Base-by-base conservation (phyloP, 2,888 invertebrate species). In the Julus scanicus region DNA sequence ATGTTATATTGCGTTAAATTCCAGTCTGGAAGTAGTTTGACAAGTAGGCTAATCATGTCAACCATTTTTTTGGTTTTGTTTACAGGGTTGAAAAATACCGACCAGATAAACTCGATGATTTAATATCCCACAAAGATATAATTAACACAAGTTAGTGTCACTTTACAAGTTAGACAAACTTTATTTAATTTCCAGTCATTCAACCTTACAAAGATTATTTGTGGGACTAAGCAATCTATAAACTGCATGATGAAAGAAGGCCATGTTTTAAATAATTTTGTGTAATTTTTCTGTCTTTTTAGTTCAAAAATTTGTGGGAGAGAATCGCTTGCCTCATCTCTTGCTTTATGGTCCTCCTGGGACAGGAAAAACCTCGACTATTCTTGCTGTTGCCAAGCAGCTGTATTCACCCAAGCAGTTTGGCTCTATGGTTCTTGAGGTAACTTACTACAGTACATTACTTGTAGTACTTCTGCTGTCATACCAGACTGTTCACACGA, bases 271-370 rank as follows among this genome's bases (percentile, higher is more conserved):
- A n/a, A 29, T 84, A 95, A 93, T 86, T n/a, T 88, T n/a, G 15
- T 48, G 9, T 85, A 48, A 85, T 85, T 85, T 9, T 40, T 85
- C 17, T 8, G 29, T 15, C 11, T 86, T 86, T 44, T 49, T 57
- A 97, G 96, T 97, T 89, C 95, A 94, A 90, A 96, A 95, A 91
- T 97, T 99, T 92, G 97, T 99, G 91, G 94, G 95, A 89, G 96
- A 98, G 91, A 96, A 98, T 91, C 96, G 97, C 90, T 93, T 99
- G 86, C 99, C 99, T 0, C 99, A 99, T 94, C 93, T 99, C 88
- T 93, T 99, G 44, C 97, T 99, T 91, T 99, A 99, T 93, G 99
- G 99, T 0, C 99, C 99, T 13, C 99, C 99, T 0, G 99, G 99
- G 88, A 99, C 99, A 44, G 99, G 98, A 5, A 99, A 99, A 93